Evolutionary conservation across 2,797 vertebrate species (phyloP), one percentile per base, ranked within the genome.

Genomic region (Taeniopygia guttata): DNA sequence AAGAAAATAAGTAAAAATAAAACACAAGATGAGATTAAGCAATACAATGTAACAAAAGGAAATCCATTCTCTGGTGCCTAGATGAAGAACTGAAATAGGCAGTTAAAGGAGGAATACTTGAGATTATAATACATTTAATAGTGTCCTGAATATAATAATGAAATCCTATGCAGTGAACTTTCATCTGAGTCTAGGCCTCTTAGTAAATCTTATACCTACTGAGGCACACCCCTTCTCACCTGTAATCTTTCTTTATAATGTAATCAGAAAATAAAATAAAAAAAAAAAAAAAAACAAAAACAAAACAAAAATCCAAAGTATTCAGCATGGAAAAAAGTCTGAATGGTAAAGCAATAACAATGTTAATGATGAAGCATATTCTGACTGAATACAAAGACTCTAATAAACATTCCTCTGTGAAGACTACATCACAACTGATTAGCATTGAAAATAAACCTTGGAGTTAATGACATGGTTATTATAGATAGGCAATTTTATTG

Each of bases 261-360:
- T 7, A 83, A 2, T 20, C 11, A 54, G 26, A 70, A 70, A 79
- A 52, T 0, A 75, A 54, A 13, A 54, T 16, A 40, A 2, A 18
- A 54, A 42, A 42, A 46, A 42, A 42, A 46, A 16, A 16, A 51
- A 29, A 6, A 48, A 26, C 27, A n/a, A 11, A 26, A 26, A 26
- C n/a, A 26, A 8, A 7, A 29, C 4, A 40, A 29, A 10, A 2
- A 51, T 14, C 2, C 3, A 6, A 43, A 45, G 21, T 11, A 0
- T 14, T 68, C 20, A 62, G 5, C 3, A 16, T 20, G 13, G 16
- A 68, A 76, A 89, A 14, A 76, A 4, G 2, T 27, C 46, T 49
- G 13, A 69, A 66, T 54, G 13, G 22, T 34, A 62, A 55, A 87
- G 4, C 20, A 82, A 29, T 3, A 80, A 26, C 25, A 52, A 10